Base-by-base conservation (phyloP, 2,797 vertebrate species). In the Sardinella longiceps region DNA sequence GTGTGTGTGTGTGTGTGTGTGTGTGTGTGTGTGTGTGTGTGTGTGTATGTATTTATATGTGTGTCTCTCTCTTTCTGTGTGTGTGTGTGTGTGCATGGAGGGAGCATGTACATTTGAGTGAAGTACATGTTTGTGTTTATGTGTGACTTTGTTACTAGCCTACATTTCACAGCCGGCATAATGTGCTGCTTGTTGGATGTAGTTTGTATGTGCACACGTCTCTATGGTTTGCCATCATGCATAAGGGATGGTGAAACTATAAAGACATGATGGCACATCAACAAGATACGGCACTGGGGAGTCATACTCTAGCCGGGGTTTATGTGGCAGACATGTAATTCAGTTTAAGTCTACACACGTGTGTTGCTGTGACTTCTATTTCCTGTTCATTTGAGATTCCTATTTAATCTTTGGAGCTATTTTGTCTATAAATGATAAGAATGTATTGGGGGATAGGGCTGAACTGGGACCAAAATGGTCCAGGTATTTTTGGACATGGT, bases 21-120 rank as follows among this genome's bases (percentile, higher is more conserved):
- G 56, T 58, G 56, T 58, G 56, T 58, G 56, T 58, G 56, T 58
- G 56, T 58, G 56, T 70, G 63, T 28, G n/a, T 70, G 63, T 70
- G 28, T 25, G 30, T 70, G 28, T 66, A 3, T 66, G 60, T 66
- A 11, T 66, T 10, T 30, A 10, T 30, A 28, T n/a, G 25, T 30
- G 14, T n/a, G n/a, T n/a, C n/a, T n/a, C n/a, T n/a, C n/a, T n/a
- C n/a, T n/a, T n/a, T n/a, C n/a, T n/a, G n/a, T n/a, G n/a, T n/a
- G 60, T 66, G 28, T 66, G 25, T 30, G 25, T 30, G 60, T n/a
- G 25, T 30, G 14, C 48, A 50, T 50, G 2, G 48, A 15, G 53
- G 53, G 20, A 5, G 20, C 5, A 5, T 20, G 20, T 23, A 20
- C 53, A 56, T 56, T 7, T 56, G 23, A 56, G 63, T 12, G n/a